Conservation (phyloP, 2,113 vertebrate genomes). For the Scolopax mira region DNA sequence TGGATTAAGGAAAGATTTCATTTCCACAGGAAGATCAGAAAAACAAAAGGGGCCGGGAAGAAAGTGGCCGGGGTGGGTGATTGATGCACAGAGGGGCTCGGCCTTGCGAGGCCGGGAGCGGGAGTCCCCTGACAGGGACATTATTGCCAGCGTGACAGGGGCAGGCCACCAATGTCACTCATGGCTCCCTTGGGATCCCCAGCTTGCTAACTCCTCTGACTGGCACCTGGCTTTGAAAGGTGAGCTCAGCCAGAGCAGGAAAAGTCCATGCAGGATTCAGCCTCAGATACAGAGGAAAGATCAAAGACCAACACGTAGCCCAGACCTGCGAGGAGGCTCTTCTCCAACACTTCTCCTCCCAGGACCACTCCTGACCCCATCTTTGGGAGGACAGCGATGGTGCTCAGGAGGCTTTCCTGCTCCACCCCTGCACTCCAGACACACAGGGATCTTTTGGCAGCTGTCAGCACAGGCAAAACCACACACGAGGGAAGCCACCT, state of each 20-base stretch:
- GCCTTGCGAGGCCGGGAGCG: accelerated
- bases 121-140: neutral
- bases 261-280: neutral
- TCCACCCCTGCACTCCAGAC: neutral
- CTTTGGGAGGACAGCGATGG: neutral
- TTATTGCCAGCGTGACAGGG: neutral
- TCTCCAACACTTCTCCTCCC: neutral
- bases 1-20: slow-evolving; percentile 13
- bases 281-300: neutral
- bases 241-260: neutral
- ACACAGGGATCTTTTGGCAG: neutral
- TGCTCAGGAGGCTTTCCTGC: neutral
- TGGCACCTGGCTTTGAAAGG: neutral
- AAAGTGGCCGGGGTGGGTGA: neutral
- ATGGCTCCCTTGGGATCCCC: neutral
- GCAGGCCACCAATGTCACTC: neutral
- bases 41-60: slow-evolving; percentile 4
- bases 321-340: neutral
- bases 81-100: neutral
- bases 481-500: neutral
- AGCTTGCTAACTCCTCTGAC: neutral
- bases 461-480: neutral
- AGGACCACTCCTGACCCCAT: neutral
- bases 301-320: neutral
- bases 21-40: slow-evolving; percentile 25